Evolutionary conservation across 2,113 vertebrate genomes (phyloP).

Genomic region (Lophura nycthemera): DNA sequence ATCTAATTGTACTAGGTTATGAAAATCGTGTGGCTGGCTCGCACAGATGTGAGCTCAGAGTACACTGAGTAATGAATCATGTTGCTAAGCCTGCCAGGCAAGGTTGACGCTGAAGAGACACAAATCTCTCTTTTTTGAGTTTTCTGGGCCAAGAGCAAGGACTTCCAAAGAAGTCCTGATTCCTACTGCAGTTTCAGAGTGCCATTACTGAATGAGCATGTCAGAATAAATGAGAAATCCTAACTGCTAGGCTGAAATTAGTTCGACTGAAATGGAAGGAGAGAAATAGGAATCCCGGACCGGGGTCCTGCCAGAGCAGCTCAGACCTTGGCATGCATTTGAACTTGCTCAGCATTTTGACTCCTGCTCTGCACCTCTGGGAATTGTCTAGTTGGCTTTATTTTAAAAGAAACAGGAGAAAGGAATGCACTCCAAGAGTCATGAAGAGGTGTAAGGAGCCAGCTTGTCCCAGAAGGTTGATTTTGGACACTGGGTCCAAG

Average conservation of each 20-base stretch:
- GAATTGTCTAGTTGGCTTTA: slow-evolving; percentile 1
- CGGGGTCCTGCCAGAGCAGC: background rate
- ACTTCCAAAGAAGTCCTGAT: background rate
- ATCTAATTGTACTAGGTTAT: slow-evolving; percentile 22
- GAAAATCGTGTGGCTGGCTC: slow-evolving; percentile 5
- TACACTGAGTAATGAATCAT: slow-evolving; percentile 7
- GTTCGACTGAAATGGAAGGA: background rate
- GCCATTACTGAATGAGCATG: background rate
- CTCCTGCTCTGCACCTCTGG: background rate
- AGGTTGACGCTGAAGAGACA: background rate
- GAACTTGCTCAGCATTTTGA: slow-evolving; percentile 53
- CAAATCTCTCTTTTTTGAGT: background rate
- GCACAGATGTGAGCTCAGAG: slow-evolving; percentile 13
- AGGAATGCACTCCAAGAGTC: background rate
- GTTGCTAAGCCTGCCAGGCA: background rate
- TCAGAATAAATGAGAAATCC: background rate
- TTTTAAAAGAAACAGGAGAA: slow-evolving; percentile 33
- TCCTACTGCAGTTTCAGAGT: background rate
- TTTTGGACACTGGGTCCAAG: background rate
- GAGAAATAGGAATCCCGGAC: background rate
- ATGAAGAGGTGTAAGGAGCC: slow-evolving; percentile 36
- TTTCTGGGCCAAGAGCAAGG: background rate
- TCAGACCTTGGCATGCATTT: slow-evolving; percentile 37
- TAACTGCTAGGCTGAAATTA: background rate
- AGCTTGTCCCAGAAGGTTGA: slow-evolving; percentile 5